These are phyloP conservation scores for Dysidea cf. avara DNA, from an alignment of 37 sponge, comb jelly and placozoan genomes.

Conservation along the genomic window DNA sequence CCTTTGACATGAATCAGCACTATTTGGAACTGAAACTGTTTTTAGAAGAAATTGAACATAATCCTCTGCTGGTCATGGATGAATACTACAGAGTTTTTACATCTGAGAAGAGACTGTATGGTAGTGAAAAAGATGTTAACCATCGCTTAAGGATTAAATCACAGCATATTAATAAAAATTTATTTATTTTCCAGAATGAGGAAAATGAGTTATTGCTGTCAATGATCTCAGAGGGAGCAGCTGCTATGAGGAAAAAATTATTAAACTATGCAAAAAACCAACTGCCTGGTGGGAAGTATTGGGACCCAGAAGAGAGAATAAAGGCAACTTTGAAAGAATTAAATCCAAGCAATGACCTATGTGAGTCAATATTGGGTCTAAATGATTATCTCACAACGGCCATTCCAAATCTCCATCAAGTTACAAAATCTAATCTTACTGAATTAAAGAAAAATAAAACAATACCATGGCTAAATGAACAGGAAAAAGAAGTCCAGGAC, in stretches of 20 bases:
- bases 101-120: conserved; percentile 39
- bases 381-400: conserved; percentile 33
- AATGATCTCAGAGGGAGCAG: conserved; percentile 28
- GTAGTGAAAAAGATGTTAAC: conserved; percentile 24
- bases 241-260: conserved; percentile 37
- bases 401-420: conserved; percentile 27
- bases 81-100: conserved; percentile 15
- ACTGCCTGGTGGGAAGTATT: conserved; percentile 45
- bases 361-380: conserved; percentile 43
- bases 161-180: background rate
- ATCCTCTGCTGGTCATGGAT: conserved; percentile 28
- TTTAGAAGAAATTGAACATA: conserved; percentile 21
- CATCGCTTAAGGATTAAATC: conserved; percentile 15
- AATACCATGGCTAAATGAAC: conserved; percentile 23
- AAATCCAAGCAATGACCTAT: conserved; percentile 36
- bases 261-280: conserved; percentile 45
- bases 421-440: conserved; percentile 10
- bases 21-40: conserved; percentile 30
- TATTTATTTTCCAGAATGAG: background rate
- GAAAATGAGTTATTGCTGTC: background rate
- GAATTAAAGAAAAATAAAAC: conserved; percentile 44
- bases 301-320: conserved; percentile 21
- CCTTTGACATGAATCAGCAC: conserved; percentile 1
- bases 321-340: background rate
- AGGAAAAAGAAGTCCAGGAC: conserved; percentile 2